A percentile compares a stretch with the other conserved stretches of the same genome.
Evolutionary conservation across 2,888 invertebrate genomes (phyloP).

Genomic region (Cheilosia pagana): DNA sequence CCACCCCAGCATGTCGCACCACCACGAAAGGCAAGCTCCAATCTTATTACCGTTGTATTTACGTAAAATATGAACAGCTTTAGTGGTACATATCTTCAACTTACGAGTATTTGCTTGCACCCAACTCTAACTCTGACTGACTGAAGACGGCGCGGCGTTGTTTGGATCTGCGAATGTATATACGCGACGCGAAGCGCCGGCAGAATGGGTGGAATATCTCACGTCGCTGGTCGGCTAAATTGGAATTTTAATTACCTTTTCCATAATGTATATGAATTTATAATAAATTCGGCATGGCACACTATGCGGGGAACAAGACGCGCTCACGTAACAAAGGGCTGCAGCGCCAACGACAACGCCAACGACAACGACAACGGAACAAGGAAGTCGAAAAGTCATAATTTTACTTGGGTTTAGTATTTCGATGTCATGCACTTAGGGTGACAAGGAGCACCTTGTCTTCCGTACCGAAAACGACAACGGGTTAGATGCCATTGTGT

Average conservation of each 20-base stretch:
- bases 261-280: constrained; percentile 76
- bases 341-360: constrained; percentile 14
- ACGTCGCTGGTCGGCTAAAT: constrained; percentile 71
- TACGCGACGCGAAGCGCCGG: constrained; percentile 1
- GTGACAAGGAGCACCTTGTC: constrained; percentile 71
- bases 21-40: constrained; percentile 50
- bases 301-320: constrained; percentile 20
- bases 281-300: constrained; percentile 52
- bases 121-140: constrained; percentile 27
- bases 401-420: constrained; percentile 60
- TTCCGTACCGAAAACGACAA: constrained; percentile 60
- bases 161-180: constrained; percentile 14
- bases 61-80: constrained; percentile 73
- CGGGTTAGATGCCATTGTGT: constrained; percentile 34
- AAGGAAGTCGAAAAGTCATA: constrained; percentile 68
- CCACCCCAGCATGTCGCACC: constrained; percentile 30
- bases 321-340: constrained; percentile 39
- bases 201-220: constrained; percentile 26
- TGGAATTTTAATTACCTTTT: constrained; percentile 78
- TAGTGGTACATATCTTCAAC: constrained; percentile 70
- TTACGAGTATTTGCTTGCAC: constrained; percentile 70
- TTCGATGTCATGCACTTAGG: constrained; percentile 71
- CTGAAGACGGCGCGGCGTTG: constrained; percentile 27
- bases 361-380: not conserved
- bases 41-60: constrained; percentile 75